Evolutionary conservation across 2,797 vertebrate species (phyloP).

Genomic region (Pseudochaenichthys georgianus): DNA sequence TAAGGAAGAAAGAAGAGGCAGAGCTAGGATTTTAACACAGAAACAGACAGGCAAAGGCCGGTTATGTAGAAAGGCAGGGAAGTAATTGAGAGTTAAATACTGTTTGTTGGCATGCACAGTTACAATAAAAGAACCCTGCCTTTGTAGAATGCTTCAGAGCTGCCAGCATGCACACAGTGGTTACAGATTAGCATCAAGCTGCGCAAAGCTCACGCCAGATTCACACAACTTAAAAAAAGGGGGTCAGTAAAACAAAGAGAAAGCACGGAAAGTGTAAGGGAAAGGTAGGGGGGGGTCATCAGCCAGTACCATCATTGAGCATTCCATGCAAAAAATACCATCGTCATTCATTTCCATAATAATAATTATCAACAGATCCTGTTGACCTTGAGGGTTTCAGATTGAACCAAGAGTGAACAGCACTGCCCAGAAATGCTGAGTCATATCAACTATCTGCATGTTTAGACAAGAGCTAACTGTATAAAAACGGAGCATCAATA

Average conservation of each 20-base stretch:
- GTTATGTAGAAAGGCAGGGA: conserved; percentile 59
- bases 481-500: neutral
- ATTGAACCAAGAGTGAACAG: conserved; percentile 86
- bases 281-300: conserved; percentile 57
- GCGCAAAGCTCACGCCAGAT: conserved; percentile 67
- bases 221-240: conserved; percentile 60
- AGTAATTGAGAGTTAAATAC: conserved; percentile 53
- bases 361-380: conserved; percentile 77
- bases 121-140: conserved; percentile 58
- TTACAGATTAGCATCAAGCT: conserved; percentile 68
- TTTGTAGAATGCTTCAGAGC: conserved; percentile 41
- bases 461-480: conserved; percentile 3
- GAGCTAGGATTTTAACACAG: conserved; percentile 69
- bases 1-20: conserved; percentile 59
- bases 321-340: conserved; percentile 89
- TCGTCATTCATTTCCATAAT: conserved; percentile 78
- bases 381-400: conserved; percentile 80
- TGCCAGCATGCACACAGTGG: conserved; percentile 83
- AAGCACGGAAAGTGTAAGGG: conserved; percentile 68
- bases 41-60: conserved; percentile 58
- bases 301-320: conserved; percentile 83
- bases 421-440: conserved; percentile 52
- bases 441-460: neutral
- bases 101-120: conserved; percentile 74
- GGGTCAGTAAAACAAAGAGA: conserved; percentile 70